Conservation (phyloP, 2,888 invertebrate species). For the Steinernema hermaphroditum region DNA sequence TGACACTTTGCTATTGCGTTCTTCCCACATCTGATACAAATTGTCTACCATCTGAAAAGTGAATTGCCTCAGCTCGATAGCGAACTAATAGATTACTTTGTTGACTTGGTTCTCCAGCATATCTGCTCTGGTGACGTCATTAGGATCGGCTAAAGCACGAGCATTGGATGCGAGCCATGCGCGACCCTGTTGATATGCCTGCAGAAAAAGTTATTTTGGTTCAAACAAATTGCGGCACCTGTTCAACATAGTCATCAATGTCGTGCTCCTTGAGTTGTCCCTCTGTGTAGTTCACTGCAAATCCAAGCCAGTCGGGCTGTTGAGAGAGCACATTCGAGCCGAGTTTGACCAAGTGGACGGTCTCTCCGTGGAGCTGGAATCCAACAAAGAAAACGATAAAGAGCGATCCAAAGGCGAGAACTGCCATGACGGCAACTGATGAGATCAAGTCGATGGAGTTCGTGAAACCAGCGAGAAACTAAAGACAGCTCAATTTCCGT, state of each 20-base stretch:
- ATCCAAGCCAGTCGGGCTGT: slow-evolving; percentile 61
- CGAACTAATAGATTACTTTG: slow-evolving; percentile 36
- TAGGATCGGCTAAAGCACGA: slow-evolving; percentile 57
- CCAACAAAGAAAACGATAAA: slow-evolving; percentile 57
- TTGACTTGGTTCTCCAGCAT: slow-evolving; percentile 65
- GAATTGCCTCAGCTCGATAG: background rate
- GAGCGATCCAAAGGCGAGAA: slow-evolving; percentile 54
- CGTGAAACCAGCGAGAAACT: slow-evolving; percentile 47
- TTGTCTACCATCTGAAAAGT: slow-evolving; percentile 58
- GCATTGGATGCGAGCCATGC: slow-evolving; percentile 63
- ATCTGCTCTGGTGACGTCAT: slow-evolving; percentile 63
- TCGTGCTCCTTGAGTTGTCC: slow-evolving; percentile 60
- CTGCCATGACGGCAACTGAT: slow-evolving; percentile 62
- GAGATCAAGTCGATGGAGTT: slow-evolving; percentile 63
- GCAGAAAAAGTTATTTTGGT: too few species aligned
- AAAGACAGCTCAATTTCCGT: slow-evolving; percentile 17
- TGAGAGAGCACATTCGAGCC: slow-evolving; percentile 59
- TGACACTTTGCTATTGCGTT: slow-evolving; percentile 38
- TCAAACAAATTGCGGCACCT: slow-evolving; percentile 44
- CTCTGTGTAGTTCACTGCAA: slow-evolving; percentile 63
- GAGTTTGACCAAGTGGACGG: slow-evolving; percentile 57
- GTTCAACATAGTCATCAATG: slow-evolving; percentile 64
- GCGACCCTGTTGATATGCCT: slow-evolving; percentile 64
- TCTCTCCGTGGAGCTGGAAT: slow-evolving; percentile 62
- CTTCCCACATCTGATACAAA: slow-evolving; percentile 63